Evolutionary conservation across 2,797 vertebrate species (phyloP), one percentile per base, ranked within the genome.

Genomic region (Sebastiscus tertius): DNA sequence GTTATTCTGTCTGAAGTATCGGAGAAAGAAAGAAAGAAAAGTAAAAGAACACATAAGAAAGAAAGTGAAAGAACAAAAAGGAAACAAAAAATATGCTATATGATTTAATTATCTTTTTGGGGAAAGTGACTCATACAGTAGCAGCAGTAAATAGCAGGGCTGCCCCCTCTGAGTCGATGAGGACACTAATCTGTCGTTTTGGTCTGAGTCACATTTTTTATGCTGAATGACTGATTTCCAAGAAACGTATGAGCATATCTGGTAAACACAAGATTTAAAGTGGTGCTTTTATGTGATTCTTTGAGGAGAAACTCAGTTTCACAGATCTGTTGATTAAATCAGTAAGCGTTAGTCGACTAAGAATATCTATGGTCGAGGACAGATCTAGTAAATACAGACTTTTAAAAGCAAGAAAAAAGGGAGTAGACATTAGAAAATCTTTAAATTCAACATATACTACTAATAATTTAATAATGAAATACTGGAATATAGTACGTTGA

Each of bases 341-440:
- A 46, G 42, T 46, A 7, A 46, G 42, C 0, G 16, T 46, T 46
- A 46, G 42, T 46, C 42, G 42, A 46, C 42, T 46, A 0, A 46
- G 16, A 46, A 46, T 46, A 18, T 46, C 42, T 46, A 3, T 4
- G 42, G 42, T 46, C 42, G 42, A 46, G 42, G 42, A 46, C 16
- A 46, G 42, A 0, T 0, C 16, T 3, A 67, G 8, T 36, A 36
- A 24, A 26, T 42, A 46, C 5, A 0, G 6, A n/a, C 9, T 62
- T 54, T 54, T 54, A 0, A 36, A 33, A 46, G 20, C n/a, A 62
- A 33, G 12, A 46, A 62, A 49, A 31, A 2, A 52, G 14, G 9
- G 2, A 36, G 10, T 11, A n/a, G 2, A 52, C 18, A 55, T 55
- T 4, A 34, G 5, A 31, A 18, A 24, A 55, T 55, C 8, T 10